Evolutionary conservation across 2,797 vertebrate species (phyloP).

Genomic region (Esox lucius): DNA sequence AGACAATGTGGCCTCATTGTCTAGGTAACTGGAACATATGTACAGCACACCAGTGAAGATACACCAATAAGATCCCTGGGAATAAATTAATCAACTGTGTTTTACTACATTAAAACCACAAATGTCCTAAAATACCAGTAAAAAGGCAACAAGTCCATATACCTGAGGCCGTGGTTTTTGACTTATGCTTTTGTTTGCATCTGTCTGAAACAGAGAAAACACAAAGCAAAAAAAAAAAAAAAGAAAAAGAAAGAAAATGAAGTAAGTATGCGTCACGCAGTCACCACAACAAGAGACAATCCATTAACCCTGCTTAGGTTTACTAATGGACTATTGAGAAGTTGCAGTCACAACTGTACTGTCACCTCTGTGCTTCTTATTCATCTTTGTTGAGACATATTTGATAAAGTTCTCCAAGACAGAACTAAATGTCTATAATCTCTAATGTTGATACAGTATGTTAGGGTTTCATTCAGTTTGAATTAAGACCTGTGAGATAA

Average conservation of each 20-base stretch:
- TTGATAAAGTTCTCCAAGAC: background rate
- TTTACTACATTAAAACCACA: conserved; percentile 31
- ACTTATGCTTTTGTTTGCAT: conserved; percentile 91
- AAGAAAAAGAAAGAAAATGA: conserved; percentile 41
- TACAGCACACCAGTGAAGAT: background rate
- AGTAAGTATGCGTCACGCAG: conserved; percentile 60
- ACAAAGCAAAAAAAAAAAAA: conserved; percentile 52
- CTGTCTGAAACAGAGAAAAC: conserved; percentile 84
- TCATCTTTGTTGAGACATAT: background rate
- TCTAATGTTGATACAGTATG: background rate
- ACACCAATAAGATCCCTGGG: background rate
- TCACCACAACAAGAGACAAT: conserved; percentile 36
- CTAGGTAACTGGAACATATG: background rate
- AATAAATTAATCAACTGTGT: conserved; percentile 7
- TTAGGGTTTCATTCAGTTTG: background rate
- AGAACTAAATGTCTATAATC: background rate
- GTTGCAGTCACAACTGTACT: conserved; percentile 20
- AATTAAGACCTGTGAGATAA: background rate
- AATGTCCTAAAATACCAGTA: conserved; percentile 25
- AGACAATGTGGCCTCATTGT: background rate
- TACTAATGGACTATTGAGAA: conserved; percentile 35
- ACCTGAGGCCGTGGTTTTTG: conserved; percentile 83
- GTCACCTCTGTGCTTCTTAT: conserved; percentile 15
- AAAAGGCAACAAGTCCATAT: conserved; percentile 60
- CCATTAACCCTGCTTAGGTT: conserved; percentile 30